These are phyloP conservation scores for Neolamprologus kungweensis DNA, from an alignment of 2,113 vertebrate species.

Conservation along the genomic window DNA sequence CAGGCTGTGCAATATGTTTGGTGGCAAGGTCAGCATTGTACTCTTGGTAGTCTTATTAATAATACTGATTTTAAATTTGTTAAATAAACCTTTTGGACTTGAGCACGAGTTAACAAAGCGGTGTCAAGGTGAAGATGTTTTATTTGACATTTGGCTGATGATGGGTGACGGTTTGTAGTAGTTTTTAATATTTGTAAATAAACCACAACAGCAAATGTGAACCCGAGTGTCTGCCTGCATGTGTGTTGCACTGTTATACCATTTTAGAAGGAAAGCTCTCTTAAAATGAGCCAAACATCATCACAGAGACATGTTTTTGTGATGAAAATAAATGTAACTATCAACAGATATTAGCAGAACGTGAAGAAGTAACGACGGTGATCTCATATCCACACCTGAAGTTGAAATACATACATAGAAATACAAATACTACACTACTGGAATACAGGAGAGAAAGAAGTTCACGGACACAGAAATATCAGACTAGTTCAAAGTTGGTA, in stretches of 20 bases:
- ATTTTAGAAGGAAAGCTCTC: neutral
- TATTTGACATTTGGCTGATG: constrained; percentile 44
- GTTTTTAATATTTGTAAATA: constrained; percentile 71
- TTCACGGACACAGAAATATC: neutral
- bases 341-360: neutral
- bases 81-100: constrained; percentile 93
- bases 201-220: constrained; percentile 37
- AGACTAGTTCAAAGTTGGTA: neutral
- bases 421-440: neutral
- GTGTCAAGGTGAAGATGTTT: constrained; percentile 63
- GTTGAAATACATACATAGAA: neutral
- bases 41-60: constrained; percentile 79
- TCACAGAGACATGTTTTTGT: neutral
- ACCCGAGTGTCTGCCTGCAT: constrained; percentile 9
- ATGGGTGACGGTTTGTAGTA: constrained; percentile 55
- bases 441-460: neutral
- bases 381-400: neutral
- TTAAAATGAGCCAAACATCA: neutral
- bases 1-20: constrained; percentile 96
- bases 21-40: constrained; percentile 87
- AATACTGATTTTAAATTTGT: constrained; percentile 93
- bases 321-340: neutral
- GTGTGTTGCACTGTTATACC: neutral
- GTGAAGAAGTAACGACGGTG: neutral
- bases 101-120: constrained; percentile 86